Evolutionary conservation across 2,113 vertebrate species (phyloP).

Genomic region (Taxidea taxus): DNA sequence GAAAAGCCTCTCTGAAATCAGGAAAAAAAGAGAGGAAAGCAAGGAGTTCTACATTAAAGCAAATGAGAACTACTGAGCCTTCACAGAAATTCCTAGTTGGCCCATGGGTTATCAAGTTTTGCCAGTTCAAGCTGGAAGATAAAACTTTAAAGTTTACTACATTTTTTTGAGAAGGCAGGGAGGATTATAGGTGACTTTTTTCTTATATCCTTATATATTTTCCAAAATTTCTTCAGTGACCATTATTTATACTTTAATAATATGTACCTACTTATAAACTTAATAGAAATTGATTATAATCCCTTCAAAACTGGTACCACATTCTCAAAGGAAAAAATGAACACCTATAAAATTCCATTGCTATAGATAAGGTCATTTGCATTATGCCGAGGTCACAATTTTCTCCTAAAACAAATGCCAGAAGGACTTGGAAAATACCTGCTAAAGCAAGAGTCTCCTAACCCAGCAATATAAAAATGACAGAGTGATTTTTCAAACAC

Average conservation of each 20-base stretch:
- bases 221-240: slow-evolving; percentile 6
- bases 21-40: background rate
- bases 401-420: background rate
- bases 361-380: background rate
- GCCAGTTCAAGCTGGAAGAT: background rate
- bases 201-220: background rate
- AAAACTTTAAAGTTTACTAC: background rate
- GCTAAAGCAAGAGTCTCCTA: background rate
- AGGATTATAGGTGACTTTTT: background rate
- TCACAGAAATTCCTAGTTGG: background rate
- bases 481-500: background rate
- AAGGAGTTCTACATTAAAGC: background rate
- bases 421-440: background rate
- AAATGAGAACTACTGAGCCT: background rate
- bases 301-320: background rate
- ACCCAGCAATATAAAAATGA: background rate
- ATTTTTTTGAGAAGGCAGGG: slow-evolving; percentile 34
- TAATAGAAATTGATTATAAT: background rate
- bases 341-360: background rate
- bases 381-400: background rate
- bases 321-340: slow-evolving; percentile 4
- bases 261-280: background rate
- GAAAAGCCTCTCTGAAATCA: background rate
- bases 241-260: slow-evolving; percentile 1
- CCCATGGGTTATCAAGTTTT: background rate